Percentiles rank a stretch among this genome's conserved stretches.
These are phyloP conservation scores for Sceliomorpha sp. DNA, from an alignment of 2,888 invertebrate species.

Conservation along the genomic window DNA sequence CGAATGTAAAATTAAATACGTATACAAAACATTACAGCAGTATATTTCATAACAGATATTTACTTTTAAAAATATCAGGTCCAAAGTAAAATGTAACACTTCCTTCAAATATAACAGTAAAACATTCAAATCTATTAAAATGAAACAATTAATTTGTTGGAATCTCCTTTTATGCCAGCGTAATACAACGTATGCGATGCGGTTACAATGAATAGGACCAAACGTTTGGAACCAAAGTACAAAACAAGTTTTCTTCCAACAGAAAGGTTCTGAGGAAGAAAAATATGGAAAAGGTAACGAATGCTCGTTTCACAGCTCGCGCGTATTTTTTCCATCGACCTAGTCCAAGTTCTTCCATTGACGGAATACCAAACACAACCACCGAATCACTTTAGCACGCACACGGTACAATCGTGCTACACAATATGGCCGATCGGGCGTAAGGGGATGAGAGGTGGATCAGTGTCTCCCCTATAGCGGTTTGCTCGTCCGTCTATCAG, in stretches of 20 bases:
- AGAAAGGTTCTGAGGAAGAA: no score
- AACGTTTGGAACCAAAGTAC: constrained; percentile 26
- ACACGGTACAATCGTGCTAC: constrained; percentile 19
- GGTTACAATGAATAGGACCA: constrained; percentile 26
- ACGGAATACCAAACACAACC: constrained; percentile 57
- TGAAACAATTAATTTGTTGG: no score
- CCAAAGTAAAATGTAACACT: no score
- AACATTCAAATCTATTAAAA: no score
- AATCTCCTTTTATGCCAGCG: no score
- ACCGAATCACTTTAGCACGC: constrained; percentile 64
- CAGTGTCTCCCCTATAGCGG: constrained; percentile 61
- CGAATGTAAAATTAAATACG: no score
- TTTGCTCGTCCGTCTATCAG: constrained; percentile 56
- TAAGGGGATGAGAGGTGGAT: constrained; percentile 72
- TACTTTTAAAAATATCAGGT: no score
- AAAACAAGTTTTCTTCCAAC: not conserved
- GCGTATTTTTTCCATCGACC: constrained; percentile 5
- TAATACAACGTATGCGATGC: no score
- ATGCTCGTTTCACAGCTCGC: constrained; percentile 15
- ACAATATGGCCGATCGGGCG: constrained; percentile 72
- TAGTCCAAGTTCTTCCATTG: constrained; percentile 18
- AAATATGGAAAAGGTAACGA: not conserved
- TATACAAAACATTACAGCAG: no score
- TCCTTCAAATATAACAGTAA: no score
- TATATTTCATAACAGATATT: no score